phyloP scores from a whole-genome alignment of 1,140 invertebrate species.

The Lethrus apterus region DNA sequence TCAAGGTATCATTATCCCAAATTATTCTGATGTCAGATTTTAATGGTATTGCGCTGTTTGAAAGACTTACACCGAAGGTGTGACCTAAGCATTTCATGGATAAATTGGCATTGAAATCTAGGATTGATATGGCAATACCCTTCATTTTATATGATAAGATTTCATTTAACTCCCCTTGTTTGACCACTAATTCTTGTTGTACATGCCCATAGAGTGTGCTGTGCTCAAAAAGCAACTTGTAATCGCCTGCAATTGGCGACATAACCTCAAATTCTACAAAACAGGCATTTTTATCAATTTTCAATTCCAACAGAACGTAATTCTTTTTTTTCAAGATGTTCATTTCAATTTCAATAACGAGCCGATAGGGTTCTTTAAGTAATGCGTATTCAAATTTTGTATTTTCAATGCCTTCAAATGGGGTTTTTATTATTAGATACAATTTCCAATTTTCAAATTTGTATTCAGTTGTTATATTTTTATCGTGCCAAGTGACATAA shows the following conservation, averaged over 20 bases:
- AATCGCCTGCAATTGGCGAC: conserved; percentile 16
- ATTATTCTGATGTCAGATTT: no score
- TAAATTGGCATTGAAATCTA: conserved; percentile 6
- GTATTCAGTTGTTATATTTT: conserved; percentile 15
- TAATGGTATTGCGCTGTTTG: no score
- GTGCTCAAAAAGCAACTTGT: conserved; percentile 17
- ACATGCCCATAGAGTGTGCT: conserved; percentile 13
- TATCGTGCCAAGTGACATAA: conserved; percentile 14
- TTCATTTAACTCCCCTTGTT: conserved; percentile 15
- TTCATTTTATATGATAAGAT: conserved; percentile 14
- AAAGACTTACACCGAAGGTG: no score
- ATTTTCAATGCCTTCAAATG: conserved; percentile 18
- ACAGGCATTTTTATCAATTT: conserved; percentile 4
- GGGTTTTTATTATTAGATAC: conserved; percentile 16
- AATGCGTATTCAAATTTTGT: conserved; percentile 16
- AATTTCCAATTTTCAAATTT: conserved; percentile 14
- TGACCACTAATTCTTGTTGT: conserved; percentile 14
- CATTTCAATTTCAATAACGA: conserved; percentile 12
- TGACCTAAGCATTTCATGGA: conserved; percentile 13
- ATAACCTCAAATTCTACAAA: conserved; percentile 14
- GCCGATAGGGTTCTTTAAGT: conserved; percentile 2
- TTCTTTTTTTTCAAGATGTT: conserved; percentile 18
- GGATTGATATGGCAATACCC: conserved; percentile 16
- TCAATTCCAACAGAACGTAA: conserved; percentile 15
- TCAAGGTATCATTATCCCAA: no score